Evolutionary conservation across 1,140 invertebrate genomes (phyloP).

Genomic region (Hylyphantes graminicola): DNA sequence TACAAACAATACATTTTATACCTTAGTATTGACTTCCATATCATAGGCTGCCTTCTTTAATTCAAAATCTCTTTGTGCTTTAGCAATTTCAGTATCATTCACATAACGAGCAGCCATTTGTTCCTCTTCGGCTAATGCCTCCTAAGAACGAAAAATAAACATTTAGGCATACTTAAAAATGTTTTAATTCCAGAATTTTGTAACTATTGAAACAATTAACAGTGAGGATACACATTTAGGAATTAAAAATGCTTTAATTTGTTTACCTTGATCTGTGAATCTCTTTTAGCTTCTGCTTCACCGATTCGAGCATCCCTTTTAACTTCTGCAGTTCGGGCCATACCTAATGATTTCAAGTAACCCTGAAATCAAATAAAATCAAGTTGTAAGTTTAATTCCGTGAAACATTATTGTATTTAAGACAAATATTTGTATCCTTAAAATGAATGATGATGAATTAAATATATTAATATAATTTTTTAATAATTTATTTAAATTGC

Average conservation of each 20-base stretch:
- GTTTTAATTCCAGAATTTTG: neutral
- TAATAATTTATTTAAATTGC: too few species aligned
- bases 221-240: neutral
- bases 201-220: neutral
- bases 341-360: constrained; percentile 93
- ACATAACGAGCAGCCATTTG: constrained; percentile 83
- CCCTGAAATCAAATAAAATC: constrained; percentile 75
- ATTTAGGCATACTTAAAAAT: neutral
- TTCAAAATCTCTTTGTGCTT: constrained; percentile 95
- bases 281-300: constrained; percentile 87
- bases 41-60: constrained; percentile 97
- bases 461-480: too few species aligned
- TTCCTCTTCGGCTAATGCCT: constrained; percentile 96
- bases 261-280: constrained; percentile 84
- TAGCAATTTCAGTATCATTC: constrained; percentile 97
- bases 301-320: constrained; percentile 96
- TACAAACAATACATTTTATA: neutral
- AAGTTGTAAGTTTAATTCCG: neutral
- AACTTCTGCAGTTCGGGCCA: constrained; percentile 96
- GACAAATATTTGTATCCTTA: too few species aligned
- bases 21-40: constrained; percentile 94
- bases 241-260: neutral
- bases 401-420: neutral
- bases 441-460: too few species aligned
- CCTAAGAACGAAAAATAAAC: constrained; percentile 47